Evolutionary conservation across 64 coral and sea anemone species (phyloP).

Genomic region (Dendrophyllia cribrosa): DNA sequence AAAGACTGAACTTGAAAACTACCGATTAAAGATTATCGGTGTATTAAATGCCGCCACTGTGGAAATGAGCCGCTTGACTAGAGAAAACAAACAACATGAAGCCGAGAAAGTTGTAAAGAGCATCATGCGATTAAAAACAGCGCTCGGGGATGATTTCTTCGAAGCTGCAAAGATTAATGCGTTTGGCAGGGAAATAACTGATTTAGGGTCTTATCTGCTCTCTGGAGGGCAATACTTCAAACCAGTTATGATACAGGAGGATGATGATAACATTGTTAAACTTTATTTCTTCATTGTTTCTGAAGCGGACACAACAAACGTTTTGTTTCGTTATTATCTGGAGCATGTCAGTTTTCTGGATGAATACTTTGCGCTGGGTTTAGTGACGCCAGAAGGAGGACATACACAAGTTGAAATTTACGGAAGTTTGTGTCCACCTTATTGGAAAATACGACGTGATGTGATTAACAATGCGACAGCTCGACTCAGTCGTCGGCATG

Average conservation of each 20-base stretch:
- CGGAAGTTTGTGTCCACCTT: constrained; percentile 75
- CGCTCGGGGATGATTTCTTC: constrained; percentile 63
- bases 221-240: constrained; percentile 85
- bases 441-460: constrained; percentile 73
- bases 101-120: constrained; percentile 74
- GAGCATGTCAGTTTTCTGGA: constrained; percentile 88
- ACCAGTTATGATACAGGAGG: constrained; percentile 80
- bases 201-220: constrained; percentile 59
- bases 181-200: constrained; percentile 77
- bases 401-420: constrained; percentile 83
- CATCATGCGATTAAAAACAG: constrained; percentile 54
- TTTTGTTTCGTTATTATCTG: constrained; percentile 72
- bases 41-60: constrained; percentile 65
- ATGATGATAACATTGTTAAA: constrained; percentile 85
- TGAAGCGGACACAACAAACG: constrained; percentile 72
- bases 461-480: constrained; percentile 45
- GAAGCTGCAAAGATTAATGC: constrained; percentile 71
- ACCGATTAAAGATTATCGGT: constrained; percentile 53
- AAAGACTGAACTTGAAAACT: constrained; percentile 32
- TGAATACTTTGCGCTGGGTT: constrained; percentile 81
- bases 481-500: neutral
- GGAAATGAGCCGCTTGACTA: constrained; percentile 66
- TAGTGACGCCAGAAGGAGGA: constrained; percentile 58
- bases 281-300: constrained; percentile 79
- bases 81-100: constrained; percentile 47